These are phyloP conservation scores for Cryptotermes secundus DNA, from an alignment of 1,140 invertebrate species.

Conservation along the genomic window DNA sequence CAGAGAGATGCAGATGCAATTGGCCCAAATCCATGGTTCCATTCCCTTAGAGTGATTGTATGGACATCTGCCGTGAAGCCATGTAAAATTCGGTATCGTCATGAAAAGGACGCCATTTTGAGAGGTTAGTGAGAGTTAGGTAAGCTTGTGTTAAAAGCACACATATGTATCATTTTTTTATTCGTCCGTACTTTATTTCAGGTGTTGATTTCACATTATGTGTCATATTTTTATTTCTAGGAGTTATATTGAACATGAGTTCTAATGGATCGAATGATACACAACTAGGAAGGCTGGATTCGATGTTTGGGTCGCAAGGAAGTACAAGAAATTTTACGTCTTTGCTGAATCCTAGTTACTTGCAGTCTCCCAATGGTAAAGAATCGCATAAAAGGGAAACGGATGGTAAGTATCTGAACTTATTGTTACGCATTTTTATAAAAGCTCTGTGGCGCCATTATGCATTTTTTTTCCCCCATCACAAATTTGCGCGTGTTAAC, in stretches of 20 bases:
- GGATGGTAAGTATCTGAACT: conserved; percentile 44
- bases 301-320: conserved; percentile 20
- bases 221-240: neutral
- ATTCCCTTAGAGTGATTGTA: no score
- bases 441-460: no score
- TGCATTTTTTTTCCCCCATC: no score
- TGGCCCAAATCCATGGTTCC: no score
- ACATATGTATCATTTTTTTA: no score
- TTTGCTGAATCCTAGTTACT: conserved; percentile 55
- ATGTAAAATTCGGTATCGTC: neutral
- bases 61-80: neutral
- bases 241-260: neutral
- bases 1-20: no score
- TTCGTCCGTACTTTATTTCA: no score
- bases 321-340: conserved; percentile 53
- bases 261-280: conserved; percentile 14
- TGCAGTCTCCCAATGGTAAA: conserved; percentile 46
- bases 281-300: neutral
- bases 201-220: no score
- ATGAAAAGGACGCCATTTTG: neutral
- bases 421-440: no score
- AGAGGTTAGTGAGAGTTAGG: neutral
- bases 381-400: conserved; percentile 46
- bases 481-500: no score
- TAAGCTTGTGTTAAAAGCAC: neutral